A percentile compares a stretch with the other conserved stretches of the same genome.
Conservation (phyloP, 2,797 vertebrate genomes). For the Arctocebus calabarensis region DNA sequence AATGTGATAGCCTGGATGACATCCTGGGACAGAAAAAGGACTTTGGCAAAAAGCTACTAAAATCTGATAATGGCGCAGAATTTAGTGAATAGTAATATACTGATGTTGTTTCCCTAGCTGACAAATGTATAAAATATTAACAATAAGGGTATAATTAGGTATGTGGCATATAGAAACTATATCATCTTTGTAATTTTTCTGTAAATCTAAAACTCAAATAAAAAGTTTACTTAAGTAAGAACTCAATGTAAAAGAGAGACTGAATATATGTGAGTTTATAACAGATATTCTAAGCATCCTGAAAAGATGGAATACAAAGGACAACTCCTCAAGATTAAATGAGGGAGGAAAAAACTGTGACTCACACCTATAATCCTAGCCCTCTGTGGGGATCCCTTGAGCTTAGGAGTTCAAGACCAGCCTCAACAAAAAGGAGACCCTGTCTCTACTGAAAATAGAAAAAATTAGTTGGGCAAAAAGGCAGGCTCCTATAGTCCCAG, state of each 20-base stretch:
- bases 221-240: conserved; percentile 30
- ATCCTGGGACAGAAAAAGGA: background rate
- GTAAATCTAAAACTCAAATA: conserved; percentile 50
- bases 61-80: background rate
- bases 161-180: background rate
- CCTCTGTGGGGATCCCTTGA: too few species aligned
- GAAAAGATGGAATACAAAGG: background rate
- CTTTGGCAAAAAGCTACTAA: conserved; percentile 3
- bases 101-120: background rate
- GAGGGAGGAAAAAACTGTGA: background rate
- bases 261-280: background rate
- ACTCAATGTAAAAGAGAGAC: background rate
- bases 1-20: background rate
- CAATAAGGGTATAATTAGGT: background rate
- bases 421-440: too few species aligned
- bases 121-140: conserved; percentile 29
- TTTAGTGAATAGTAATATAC: conserved; percentile 3
- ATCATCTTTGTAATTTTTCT: conserved; percentile 36
- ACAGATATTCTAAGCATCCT: conserved; percentile 1
- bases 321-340: conserved; percentile 21
- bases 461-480: too few species aligned
- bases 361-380: too few species aligned
- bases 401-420: too few species aligned
- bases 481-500: too few species aligned
- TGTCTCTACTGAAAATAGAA: too few species aligned